Base-by-base conservation (phyloP, 2,888 invertebrate genomes). In the Diplazon laetatorius region DNA sequence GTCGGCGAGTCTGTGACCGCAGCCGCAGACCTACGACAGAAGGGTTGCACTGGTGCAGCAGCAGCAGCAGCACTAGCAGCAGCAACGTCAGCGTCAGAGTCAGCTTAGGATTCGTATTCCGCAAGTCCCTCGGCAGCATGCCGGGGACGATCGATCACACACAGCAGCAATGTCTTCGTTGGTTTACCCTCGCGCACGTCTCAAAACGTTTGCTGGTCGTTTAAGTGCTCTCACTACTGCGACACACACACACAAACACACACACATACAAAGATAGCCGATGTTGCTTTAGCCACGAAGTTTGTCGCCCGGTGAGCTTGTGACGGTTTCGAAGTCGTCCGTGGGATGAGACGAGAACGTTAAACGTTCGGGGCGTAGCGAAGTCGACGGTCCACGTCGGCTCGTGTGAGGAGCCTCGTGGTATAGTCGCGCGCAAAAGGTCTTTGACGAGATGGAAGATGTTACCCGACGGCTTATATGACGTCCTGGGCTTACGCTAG, bases 351-450 rank as follows among this genome's bases (percentile, higher is more conserved):
- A 72, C 59, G 55, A 63, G 75, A 73, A 81, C 76, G 78, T 80
- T 81, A 82, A 80, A 81, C 76, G 80, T 78, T 81, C 50, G 59
- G 75, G 80, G 80, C 82, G 75, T 82, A 76, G 62, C 72, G 73
- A 80, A 80, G 80, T 78, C 76, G 78, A 74, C 82, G 80, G 79
- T 37, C 75, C 80, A 65, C 18, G 44, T 30, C 75, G 50, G 35
- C n/a, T 12, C 35, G 25, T 14, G 48, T 42, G 65, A 42, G 60
- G 59, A 60, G n/a, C 68, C 35, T 75, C 68, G 71, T 50, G 66
- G 22, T 16, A 20, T 71, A 75, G 75, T 72, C 71, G 74, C n/a
- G n/a, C n/a, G 55, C 12, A 37, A 46, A 71, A 14, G 65, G 30
- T 60, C 16, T 30, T 55, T 25, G 55, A 62, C 66, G 66, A 78